Evolutionary conservation across 2,888 invertebrate genomes (phyloP).

Genomic region (Drosophila mimica): DNA sequence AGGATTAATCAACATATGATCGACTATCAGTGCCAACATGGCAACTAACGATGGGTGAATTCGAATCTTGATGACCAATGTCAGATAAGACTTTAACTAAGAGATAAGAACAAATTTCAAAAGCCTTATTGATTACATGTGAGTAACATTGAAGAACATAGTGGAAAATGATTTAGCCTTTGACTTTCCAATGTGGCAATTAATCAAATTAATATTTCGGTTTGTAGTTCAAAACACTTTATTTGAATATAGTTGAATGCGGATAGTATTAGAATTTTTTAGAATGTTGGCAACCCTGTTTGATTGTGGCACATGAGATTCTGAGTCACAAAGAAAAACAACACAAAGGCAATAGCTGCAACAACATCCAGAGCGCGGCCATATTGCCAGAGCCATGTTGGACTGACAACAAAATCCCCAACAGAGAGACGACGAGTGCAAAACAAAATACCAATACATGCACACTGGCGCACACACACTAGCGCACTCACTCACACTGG

Average conservation of each 20-base stretch:
- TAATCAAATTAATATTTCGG: background rate
- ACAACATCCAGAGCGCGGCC: slow-evolving; percentile 69
- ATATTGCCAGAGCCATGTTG: slow-evolving; percentile 77
- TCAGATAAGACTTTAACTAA: slow-evolving; percentile 10
- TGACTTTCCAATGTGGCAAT: background rate
- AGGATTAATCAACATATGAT: slow-evolving; percentile 60
- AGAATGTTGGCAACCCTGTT: slow-evolving; percentile 53
- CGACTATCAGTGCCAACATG: slow-evolving; percentile 34
- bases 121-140: slow-evolving; percentile 9
- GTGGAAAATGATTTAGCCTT: background rate
- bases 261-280: slow-evolving; percentile 3
- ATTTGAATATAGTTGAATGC: background rate
- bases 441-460: slow-evolving; percentile 60
- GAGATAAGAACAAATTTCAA: slow-evolving; percentile 24
- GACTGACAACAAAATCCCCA: slow-evolving; percentile 66
- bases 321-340: slow-evolving; percentile 66
- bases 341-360: slow-evolving; percentile 39
- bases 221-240: background rate
- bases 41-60: slow-evolving; percentile 19
- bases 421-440: slow-evolving; percentile 68
- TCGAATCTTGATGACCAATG: slow-evolving; percentile 34
- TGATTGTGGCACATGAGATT: slow-evolving; percentile 7
- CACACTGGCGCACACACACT: slow-evolving; percentile 26
- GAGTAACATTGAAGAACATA: background rate
- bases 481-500: slow-evolving; percentile 39